phyloP scores from a whole-genome alignment of 2,113 vertebrate species.

The Pluvialis apricaria region DNA sequence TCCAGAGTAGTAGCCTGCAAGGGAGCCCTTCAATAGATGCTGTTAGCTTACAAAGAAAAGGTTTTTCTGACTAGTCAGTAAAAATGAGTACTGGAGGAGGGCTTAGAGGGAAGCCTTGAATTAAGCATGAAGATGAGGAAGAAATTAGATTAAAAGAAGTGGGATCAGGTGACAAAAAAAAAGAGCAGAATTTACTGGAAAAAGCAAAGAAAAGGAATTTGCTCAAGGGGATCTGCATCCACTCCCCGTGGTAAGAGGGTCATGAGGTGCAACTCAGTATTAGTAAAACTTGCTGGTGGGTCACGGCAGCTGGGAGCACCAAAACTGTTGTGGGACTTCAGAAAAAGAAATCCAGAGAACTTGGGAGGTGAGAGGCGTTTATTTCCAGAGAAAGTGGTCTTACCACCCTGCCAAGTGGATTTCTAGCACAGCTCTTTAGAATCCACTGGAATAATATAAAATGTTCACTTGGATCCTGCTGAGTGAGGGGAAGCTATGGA shows the following conservation, averaged over 20 bases:
- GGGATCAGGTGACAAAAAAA: background rate
- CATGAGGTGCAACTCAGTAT: background rate
- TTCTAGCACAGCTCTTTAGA: background rate
- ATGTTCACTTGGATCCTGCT: background rate
- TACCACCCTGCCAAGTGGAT: background rate
- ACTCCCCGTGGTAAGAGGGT: background rate
- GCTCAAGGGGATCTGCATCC: background rate
- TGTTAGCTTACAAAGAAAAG: background rate
- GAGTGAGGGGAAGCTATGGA: background rate
- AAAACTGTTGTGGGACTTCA: background rate
- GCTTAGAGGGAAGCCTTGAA: background rate
- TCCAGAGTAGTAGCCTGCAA: background rate
- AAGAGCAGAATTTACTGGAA: background rate
- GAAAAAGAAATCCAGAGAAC: background rate
- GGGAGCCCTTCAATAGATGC: background rate
- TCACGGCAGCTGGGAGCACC: background rate
- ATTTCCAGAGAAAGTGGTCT: background rate
- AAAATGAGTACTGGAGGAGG: background rate
- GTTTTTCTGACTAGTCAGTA: background rate
- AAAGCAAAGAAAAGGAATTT: background rate
- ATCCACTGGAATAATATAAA: background rate
- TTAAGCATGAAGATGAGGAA: background rate
- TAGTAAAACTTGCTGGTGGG: background rate
- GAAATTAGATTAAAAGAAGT: background rate
- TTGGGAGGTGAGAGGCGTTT: background rate